phyloP scores from a whole-genome alignment of 2,797 vertebrate genomes.

The Rhynchotus rufescens region DNA sequence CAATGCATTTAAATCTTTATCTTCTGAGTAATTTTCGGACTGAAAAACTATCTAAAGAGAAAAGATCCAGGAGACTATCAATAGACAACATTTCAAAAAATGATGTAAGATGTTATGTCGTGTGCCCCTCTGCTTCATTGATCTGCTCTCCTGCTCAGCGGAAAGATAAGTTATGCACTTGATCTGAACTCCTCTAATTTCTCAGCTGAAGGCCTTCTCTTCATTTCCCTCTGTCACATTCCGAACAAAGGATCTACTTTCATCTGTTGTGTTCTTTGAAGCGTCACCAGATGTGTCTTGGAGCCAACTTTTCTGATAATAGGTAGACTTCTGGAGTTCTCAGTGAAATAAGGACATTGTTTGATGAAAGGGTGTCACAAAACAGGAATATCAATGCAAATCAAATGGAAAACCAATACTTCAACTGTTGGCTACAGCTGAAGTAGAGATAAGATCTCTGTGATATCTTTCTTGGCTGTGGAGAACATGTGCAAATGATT shows the following conservation, averaged over 20 bases:
- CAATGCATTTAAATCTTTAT: not conserved
- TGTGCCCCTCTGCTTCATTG: not conserved
- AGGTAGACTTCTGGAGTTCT: not conserved
- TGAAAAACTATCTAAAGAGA: not conserved
- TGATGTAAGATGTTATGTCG: not conserved
- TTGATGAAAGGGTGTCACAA: not conserved
- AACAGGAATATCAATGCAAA: not conserved
- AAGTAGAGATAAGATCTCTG: not conserved
- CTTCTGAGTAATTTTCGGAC: not conserved
- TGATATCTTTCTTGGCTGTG: constrained; percentile 9
- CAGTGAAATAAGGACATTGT: accelerated
- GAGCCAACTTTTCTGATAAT: not conserved
- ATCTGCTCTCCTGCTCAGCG: not conserved
- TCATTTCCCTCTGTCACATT: not conserved
- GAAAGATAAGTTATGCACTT: not conserved
- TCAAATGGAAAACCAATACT: not conserved
- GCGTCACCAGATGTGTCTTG: not conserved
- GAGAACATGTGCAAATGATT: constrained; percentile 26
- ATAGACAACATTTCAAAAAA: not conserved
- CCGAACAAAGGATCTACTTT: not conserved
- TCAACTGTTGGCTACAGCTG: not conserved
- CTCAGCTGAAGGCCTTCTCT: not conserved
- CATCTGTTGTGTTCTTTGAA: not conserved
- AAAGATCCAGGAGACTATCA: not conserved
- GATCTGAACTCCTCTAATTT: not conserved